These are phyloP conservation scores for Calephelis virginiensis DNA, from an alignment of 1,140 invertebrate genomes.

Conservation along the genomic window DNA sequence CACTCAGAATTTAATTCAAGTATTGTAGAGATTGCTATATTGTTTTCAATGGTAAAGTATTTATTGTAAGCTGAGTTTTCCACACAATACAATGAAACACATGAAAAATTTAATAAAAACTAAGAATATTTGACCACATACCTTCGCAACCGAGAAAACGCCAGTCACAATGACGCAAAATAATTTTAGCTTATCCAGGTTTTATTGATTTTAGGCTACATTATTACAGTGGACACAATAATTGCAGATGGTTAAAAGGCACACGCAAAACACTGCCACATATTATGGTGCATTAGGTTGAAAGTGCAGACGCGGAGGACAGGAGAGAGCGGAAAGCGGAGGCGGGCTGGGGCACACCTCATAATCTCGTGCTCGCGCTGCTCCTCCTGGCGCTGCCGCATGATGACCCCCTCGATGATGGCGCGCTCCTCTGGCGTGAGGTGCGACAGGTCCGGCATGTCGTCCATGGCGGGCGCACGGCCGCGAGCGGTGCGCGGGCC, in stretches of 20 bases:
- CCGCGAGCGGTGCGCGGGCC: slow-evolving; percentile 62
- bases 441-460: slow-evolving; percentile 97
- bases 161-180: slow-evolving; percentile 14
- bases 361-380: slow-evolving; percentile 96
- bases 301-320: slow-evolving; percentile 25
- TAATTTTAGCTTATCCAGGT: slow-evolving; percentile 12
- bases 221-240: neutral
- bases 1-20: neutral
- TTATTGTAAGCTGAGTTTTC: no score
- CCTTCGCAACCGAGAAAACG: slow-evolving; percentile 2
- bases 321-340: slow-evolving; percentile 28
- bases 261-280: slow-evolving; percentile 40
- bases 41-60: neutral
- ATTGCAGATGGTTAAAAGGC: slow-evolving; percentile 10
- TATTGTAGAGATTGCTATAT: neutral
- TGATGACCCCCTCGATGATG: slow-evolving; percentile 98
- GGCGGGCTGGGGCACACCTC: slow-evolving; percentile 83
- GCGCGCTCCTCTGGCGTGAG: slow-evolving; percentile 97
- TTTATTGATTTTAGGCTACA: slow-evolving; percentile 13
- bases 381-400: slow-evolving; percentile 97
- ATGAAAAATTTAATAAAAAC: neutral
- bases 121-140: slow-evolving; percentile 4
- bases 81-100: no score
- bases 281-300: slow-evolving; percentile 43
- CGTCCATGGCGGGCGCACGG: slow-evolving; percentile 82